Evolutionary conservation across 2,113 vertebrate species (phyloP), one percentile per base, ranked within the genome.

Genomic region (Castor canadensis): DNA sequence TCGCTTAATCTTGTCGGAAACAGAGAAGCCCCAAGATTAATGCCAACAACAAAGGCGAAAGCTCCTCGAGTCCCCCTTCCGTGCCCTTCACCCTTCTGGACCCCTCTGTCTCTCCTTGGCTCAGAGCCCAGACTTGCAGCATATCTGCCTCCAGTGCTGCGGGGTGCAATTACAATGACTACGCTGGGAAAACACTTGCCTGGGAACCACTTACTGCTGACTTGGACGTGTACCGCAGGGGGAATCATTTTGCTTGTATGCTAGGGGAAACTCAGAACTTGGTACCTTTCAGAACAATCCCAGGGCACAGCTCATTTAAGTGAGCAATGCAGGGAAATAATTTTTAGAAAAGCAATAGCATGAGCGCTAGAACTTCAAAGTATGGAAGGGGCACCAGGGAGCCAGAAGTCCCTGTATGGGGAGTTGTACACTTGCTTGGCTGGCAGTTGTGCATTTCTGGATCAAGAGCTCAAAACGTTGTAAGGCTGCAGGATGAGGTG

Each of bases 281-380:
- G 83, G 17, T 76, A 58, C 32, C 69, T 67, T 38, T 89, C 52
- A 89, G 35, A 2, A 49, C 56, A 83, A 64, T 95, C 89, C 91
- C 75, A 95, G 64, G 32, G 71, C 52, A 45, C 49, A 67, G 96
- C 89, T 97, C 30, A 89, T 96, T 93, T 94, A 67, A 87, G 52
- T 83, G 87, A 62, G 45, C 66, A 89, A 24, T 66, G 94, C 89
- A 79, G 54, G 38, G 62, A 93, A 52, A 40, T 66, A 83, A 5
- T 19, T 40, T 30, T 80, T 67, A 49, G 40, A 77, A 92, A 95
- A 93, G 80, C 30, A 56, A 94, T 89, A 71, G 16, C 35, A 16
- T 60, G 28, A 81, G 91, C 86, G 24, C 71, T 73, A 76, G 30
- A 76, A 73, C 83, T 95, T 45, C 87, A 64, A 96, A 97, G 17